Evolutionary conservation across 1,140 invertebrate species (phyloP), one percentile per base, ranked within the genome.

Genomic region (Hylaeus anthracinus): DNA sequence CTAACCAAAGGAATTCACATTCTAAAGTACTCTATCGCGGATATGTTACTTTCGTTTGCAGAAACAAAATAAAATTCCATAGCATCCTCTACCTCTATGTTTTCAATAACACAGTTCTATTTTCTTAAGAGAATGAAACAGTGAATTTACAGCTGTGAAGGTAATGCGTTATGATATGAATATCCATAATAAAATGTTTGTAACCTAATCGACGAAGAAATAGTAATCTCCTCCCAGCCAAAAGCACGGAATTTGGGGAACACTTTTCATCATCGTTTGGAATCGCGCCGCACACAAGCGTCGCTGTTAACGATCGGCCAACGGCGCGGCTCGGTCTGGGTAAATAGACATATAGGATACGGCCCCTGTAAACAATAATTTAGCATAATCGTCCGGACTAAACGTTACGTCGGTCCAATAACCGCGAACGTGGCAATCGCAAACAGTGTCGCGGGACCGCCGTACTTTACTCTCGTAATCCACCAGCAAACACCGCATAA

Each of bases 391-490:
- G 87, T 85, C 67, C 56, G 75, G 73, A 85, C 86, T 88, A 86
- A 86, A 84, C 86, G 86, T 72, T 80, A 71, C 78, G 84, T 58
- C 72, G 48, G 82, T 61, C 81, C 87, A 87, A 88, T 88, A 88
- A 88, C 87, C 84, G 79, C 84, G 84, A 80, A 78, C 82, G 79
- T 58, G 86, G 86, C 86, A 84, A 88, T 88, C 79, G 87, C 87
- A 88, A 88, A 86, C 86, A 84, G 67, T 74, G 86, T 75, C 65
- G 56, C 70, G 71, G 69, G 58, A 76, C 63, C 81, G 72, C 72
- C 85, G 88, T 90, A 90, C 88, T 90, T 90, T 90, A 90, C 84
- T 85, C 79, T 88, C 88, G 90, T 90, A 90, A 90, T 90, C 86
- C 89, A 72, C 82, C 79, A 69, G 85, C 88, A 90, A 90, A 89